phyloP scores from a whole-genome alignment of 2,797 vertebrate genomes.

The Pseudochaenichthys georgianus region DNA sequence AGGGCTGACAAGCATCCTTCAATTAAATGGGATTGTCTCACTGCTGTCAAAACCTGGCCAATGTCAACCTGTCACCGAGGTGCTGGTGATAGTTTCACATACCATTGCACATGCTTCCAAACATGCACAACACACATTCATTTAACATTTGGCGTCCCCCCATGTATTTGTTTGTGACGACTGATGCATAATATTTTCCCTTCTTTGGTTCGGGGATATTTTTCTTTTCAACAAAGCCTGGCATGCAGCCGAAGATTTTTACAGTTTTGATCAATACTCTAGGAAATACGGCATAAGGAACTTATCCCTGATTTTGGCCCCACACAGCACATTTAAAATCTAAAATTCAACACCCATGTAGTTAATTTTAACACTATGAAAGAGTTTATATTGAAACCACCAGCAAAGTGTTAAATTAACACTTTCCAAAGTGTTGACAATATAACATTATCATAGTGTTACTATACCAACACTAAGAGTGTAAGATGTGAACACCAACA shows the following conservation, averaged over 20 bases:
- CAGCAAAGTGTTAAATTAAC: no score
- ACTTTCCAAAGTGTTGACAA: no score
- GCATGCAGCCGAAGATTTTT: conserved; percentile 33
- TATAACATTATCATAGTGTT: no score
- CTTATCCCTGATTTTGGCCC: conserved; percentile 35
- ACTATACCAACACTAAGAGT: no score
- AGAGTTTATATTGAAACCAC: no score
- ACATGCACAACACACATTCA: conserved; percentile 11
- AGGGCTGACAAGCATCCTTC: conserved; percentile 61
- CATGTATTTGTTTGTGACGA: conserved; percentile 20
- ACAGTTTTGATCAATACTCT: conserved; percentile 60
- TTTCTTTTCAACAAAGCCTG: conserved; percentile 39
- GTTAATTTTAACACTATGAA: no score
- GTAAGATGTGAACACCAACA: no score
- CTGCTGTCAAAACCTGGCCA: conserved; percentile 58
- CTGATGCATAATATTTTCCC: conserved; percentile 13
- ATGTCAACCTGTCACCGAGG: conserved; percentile 37
- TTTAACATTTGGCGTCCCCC: neutral
- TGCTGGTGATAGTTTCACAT: conserved; percentile 6
- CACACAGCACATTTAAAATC: neutral
- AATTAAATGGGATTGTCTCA: conserved; percentile 56
- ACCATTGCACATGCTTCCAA: neutral
- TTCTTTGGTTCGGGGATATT: conserved; percentile 3
- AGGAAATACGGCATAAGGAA: conserved; percentile 43
- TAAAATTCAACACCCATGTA: no score